A percentile compares a stretch with the other conserved stretches of the same genome.
phyloP scores from a whole-genome alignment of 2,888 invertebrate genomes.

The Dolomedes plantarius region DNA sequence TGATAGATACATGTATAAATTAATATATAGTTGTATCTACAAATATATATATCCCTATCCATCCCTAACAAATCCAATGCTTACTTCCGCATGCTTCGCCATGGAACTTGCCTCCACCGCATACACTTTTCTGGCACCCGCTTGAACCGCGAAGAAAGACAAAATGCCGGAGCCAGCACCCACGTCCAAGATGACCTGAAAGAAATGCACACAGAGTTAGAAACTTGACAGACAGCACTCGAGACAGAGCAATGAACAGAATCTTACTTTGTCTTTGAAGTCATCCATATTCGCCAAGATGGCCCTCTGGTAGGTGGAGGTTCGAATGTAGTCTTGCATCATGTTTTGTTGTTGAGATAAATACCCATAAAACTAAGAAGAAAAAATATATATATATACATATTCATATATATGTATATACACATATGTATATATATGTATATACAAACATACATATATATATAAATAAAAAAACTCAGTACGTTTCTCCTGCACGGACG shows the following conservation, averaged over 20 bases:
- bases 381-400: conserved; percentile 48
- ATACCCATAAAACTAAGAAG: conserved; percentile 94
- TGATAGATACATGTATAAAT: too few relatives aligned
- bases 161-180: conserved; percentile 99
- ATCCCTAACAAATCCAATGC: too few relatives aligned
- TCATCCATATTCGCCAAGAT: conserved; percentile 94
- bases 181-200: conserved; percentile 93
- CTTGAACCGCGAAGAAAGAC: conserved; percentile 98
- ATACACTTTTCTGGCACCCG: conserved; percentile 96
- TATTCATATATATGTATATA: too few relatives aligned
- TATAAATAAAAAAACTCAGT: too few relatives aligned
- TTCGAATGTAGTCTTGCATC: conserved; percentile 99
- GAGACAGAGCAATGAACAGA: neutral
- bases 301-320: conserved; percentile 98
- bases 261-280: conserved; percentile 83
- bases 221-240: neutral
- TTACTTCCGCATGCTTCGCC: conserved; percentile 93
- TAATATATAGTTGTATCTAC: too few relatives aligned
- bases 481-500: too few relatives aligned
- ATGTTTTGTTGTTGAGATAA: conserved; percentile 99
- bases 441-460: too few relatives aligned
- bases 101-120: conserved; percentile 99
- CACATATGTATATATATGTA: too few relatives aligned
- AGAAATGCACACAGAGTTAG: neutral
- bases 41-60: too few relatives aligned